Conservation (phyloP, 1,140 invertebrate species). For the Sitodiplosis mosellana region DNA sequence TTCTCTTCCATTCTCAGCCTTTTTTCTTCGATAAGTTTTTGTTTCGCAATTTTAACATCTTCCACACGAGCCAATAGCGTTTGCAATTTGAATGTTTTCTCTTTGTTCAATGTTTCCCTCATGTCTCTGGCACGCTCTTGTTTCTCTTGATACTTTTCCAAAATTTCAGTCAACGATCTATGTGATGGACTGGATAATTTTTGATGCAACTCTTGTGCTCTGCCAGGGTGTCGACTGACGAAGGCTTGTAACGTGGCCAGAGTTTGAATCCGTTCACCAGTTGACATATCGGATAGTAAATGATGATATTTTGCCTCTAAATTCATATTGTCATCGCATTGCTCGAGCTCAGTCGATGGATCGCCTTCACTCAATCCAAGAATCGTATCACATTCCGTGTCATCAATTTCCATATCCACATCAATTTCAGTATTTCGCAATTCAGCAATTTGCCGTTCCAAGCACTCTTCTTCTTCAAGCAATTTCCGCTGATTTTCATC, state of each 20-base stretch:
- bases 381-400: constrained; percentile 33
- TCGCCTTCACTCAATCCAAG: constrained; percentile 8
- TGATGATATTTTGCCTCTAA: constrained; percentile 48
- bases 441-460: constrained; percentile 65
- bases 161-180: constrained; percentile 57
- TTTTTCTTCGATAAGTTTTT: constrained; percentile 67
- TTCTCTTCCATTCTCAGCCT: constrained; percentile 68
- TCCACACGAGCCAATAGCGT: constrained; percentile 76
- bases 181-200: constrained; percentile 83
- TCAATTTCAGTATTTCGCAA: constrained; percentile 61
- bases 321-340: constrained; percentile 22
- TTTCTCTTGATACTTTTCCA: constrained; percentile 66
- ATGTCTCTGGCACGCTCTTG: constrained; percentile 68
- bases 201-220: constrained; percentile 78
- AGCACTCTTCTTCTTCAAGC: constrained; percentile 56
- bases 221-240: constrained; percentile 67
- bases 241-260: constrained; percentile 54
- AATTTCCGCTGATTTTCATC: constrained; percentile 41
- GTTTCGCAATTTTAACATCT: constrained; percentile 77
- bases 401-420: constrained; percentile 63
- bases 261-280: constrained; percentile 58
- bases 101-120: constrained; percentile 58
- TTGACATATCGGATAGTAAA: constrained; percentile 53
- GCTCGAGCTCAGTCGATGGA: constrained; percentile 6
- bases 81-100: constrained; percentile 69